phyloP scores from a whole-genome alignment of 2,797 vertebrate genomes.

The Sebastes taczanowskii region DNA sequence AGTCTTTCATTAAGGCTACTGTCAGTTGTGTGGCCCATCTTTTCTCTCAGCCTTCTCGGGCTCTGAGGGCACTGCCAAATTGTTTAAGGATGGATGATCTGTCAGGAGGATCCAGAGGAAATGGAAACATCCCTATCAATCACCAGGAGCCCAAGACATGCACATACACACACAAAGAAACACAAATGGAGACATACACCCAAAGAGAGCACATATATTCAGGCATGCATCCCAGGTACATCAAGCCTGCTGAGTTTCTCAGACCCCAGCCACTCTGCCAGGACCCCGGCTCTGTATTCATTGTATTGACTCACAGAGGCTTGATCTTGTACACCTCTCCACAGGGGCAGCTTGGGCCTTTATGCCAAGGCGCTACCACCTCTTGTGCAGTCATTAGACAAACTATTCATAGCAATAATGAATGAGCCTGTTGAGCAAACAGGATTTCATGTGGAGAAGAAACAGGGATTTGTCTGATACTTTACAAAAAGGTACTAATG shows the following conservation, averaged over 20 bases:
- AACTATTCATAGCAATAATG: slow-evolving; percentile 47
- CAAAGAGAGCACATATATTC: slow-evolving; percentile 41
- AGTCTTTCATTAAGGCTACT: slow-evolving; percentile 83
- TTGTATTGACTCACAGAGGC: slow-evolving; percentile 36
- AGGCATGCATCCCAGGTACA: slow-evolving; percentile 32
- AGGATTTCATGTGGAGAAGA: slow-evolving; percentile 25
- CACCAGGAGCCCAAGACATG: slow-evolving; percentile 64
- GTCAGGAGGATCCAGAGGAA: slow-evolving; percentile 78
- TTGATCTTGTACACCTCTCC: slow-evolving; percentile 4
- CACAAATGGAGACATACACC: slow-evolving; percentile 55
- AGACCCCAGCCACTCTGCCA: slow-evolving; percentile 27
- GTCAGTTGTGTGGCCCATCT: slow-evolving; percentile 68
- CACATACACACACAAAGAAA: slow-evolving; percentile 29
- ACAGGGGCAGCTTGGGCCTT: slow-evolving; percentile 22
- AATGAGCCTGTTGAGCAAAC: slow-evolving; percentile 35
- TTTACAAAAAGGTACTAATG: slow-evolving; percentile 4
- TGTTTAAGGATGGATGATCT: slow-evolving; percentile 86
- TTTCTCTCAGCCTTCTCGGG: slow-evolving; percentile 69
- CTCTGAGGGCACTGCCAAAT: slow-evolving; percentile 79
- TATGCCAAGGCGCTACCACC: slow-evolving; percentile 32
- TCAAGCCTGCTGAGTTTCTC: slow-evolving; percentile 56
- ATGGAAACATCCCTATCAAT: slow-evolving; percentile 85
- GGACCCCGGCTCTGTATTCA: slow-evolving; percentile 37
- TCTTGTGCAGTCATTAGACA: slow-evolving; percentile 38
- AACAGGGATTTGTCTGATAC: slow-evolving; percentile 26